A percentile compares a stretch with the other conserved stretches of the same genome.
Conservation (phyloP, 37 sponge, comb jelly and placozoan species). For the Petrosia ficiformis region DNA sequence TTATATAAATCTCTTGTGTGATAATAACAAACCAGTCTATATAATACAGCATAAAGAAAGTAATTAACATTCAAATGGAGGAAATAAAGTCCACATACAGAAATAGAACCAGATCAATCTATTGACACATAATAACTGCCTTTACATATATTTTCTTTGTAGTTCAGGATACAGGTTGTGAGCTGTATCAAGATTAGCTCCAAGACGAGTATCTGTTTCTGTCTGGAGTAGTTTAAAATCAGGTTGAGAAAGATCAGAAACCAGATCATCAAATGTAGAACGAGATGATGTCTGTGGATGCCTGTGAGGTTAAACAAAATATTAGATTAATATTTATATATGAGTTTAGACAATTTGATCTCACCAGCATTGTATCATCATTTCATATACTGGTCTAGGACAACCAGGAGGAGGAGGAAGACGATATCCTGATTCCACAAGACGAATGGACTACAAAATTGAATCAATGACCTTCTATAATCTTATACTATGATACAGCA, state of each 20-base stretch:
- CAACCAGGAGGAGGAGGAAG: slow-evolving; percentile 47
- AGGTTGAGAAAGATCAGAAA: slow-evolving; percentile 7
- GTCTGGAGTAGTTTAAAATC: neutral
- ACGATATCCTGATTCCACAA: slow-evolving; percentile 16
- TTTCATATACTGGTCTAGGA: slow-evolving; percentile 19
- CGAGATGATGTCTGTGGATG: slow-evolving; percentile 11
- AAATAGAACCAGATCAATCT: too few species aligned
- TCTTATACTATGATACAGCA: too few species aligned
- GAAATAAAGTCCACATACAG: too few species aligned
- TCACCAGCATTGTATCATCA: slow-evolving; percentile 40
- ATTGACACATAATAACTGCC: too few species aligned
- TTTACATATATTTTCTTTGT: neutral
- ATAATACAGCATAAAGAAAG: too few species aligned
- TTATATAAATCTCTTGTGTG: too few species aligned
- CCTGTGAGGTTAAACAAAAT: slow-evolving; percentile 3
- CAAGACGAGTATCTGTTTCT: neutral
- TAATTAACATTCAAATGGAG: too few species aligned
- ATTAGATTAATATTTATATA: neutral
- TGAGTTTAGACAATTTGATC: neutral
- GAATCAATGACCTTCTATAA: neutral
- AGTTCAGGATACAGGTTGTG: neutral
- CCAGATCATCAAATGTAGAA: slow-evolving; percentile 12
- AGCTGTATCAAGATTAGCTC: neutral
- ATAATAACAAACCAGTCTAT: too few species aligned
- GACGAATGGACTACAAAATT: neutral